Evolutionary conservation across 2,113 vertebrate species (phyloP), one percentile per base, ranked within the genome.

Genomic region (Apteryx owenii): DNA sequence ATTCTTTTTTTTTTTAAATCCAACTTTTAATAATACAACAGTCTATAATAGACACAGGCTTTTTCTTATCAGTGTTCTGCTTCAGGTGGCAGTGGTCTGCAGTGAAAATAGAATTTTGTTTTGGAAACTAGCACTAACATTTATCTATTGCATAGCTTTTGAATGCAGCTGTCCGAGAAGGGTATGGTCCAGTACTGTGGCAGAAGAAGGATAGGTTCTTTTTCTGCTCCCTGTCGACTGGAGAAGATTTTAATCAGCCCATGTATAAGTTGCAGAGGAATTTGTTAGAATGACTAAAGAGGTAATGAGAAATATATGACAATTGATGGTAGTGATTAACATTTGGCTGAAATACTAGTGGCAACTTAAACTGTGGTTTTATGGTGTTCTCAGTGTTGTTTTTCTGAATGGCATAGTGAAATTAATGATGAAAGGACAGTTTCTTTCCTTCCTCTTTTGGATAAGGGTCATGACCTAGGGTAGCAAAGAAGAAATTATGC

Each of bases 341-440:
- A 48, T 89, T 90, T 95, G 93, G 89, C 91, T 94, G 81, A 89
- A 96, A 60, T 73, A 87, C 91, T 71, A 81, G 89, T 83, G 87
- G 87, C 93, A 95, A 77, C 87, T 66, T 97, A 88, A 80, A 61
- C 78, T 95, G 95, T 90, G 94, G 89, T 93, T 97, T 97, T 94
- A 91, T 50, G 81, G 71, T 95, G 40, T 61, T 95, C 94, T 90
- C 89, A 31, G 94, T 89, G 89, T 89, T 96, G 62, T 91, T 96
- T 96, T 88, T 64, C 54, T 85, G 87, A 95, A 95, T 93, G 94
- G 64, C 85, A 81, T 40, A 95, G 93, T 21, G 20, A 93, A 95
- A 91, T 82, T 92, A 96, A 76, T 77, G 94, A 95, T 97, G 96
- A 97, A 97, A 95, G 93, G 94, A 96, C 95, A 95, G 72, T 95